Percentiles rank a stretch among this genome's conserved stretches.
These are phyloP conservation scores for Catonia carolina DNA, from an alignment of 2,888 invertebrate species.

Conservation along the genomic window DNA sequence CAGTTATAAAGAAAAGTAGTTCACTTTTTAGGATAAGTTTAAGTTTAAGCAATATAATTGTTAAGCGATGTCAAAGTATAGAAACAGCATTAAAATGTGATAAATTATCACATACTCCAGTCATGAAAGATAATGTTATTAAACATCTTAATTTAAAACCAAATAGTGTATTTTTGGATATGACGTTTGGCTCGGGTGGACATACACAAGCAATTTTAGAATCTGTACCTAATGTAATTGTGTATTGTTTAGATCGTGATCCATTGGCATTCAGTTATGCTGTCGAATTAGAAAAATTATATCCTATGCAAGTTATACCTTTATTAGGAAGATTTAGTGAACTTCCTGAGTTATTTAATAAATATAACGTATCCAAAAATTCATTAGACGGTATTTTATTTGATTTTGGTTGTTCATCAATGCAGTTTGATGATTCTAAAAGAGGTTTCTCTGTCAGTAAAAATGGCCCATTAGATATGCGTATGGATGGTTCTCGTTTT, in stretches of 20 bases:
- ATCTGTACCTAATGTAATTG: conserved; percentile 53
- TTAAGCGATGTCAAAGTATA: not conserved
- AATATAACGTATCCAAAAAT: conserved; percentile 51
- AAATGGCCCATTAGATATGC: conserved; percentile 89
- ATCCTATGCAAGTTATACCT: conserved; percentile 67
- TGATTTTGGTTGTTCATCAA: conserved; percentile 92
- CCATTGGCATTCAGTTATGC: conserved; percentile 69
- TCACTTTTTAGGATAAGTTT: no score
- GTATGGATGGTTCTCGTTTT: conserved; percentile 77
- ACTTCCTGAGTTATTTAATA: conserved; percentile 58
- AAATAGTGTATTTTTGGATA: conserved; percentile 69
- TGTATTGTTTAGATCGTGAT: conserved; percentile 84
- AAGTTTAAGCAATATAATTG: no score
- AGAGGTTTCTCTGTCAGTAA: conserved; percentile 81
- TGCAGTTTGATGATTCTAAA: conserved; percentile 77
- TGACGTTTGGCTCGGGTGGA: conserved; percentile 96
- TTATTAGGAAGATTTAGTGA: conserved; percentile 84
- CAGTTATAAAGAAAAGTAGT: no score
- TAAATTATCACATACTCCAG: conserved; percentile 58
- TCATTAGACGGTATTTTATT: conserved; percentile 82
- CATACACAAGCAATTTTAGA: conserved; percentile 72
- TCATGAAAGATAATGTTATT: conserved; percentile 65
- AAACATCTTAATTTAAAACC: conserved; percentile 57
- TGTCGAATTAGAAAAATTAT: conserved; percentile 54
- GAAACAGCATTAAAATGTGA: not conserved